Base-by-base conservation (phyloP, 2,888 invertebrate genomes). In the Pseudanteris insignis region DNA sequence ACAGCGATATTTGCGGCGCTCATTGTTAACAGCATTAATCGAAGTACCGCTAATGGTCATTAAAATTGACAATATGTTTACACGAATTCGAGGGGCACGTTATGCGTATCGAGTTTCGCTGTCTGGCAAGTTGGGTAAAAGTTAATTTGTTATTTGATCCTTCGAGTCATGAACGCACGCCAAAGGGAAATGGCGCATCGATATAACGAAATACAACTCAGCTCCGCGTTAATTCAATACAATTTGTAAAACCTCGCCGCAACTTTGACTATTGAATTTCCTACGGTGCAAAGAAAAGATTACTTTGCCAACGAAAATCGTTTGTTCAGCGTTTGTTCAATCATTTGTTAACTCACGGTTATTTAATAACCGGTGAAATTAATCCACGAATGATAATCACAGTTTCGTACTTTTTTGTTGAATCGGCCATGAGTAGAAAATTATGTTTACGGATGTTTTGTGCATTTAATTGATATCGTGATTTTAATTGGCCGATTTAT, bases 141-240 rank as follows among this genome's bases (percentile, higher is more conserved):
- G 58, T 63, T 63, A 59, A 63, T 63, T 63, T 59, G 63, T 63
- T 63, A 63, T 50, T 54, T 38, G 63, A 63, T 63, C 63, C 63
- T 59, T 55, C 54, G 44, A 63, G 58, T 59, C 58, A 41, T 36
- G 54, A 50, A 40, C 50, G 30, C 26, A 21, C 29, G 25, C 29
- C 24, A 40, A 50, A 53, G 53, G 62, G 57, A 58, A 59, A 51
- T 59, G 36, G 44, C 40, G 46, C 58, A 40, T 58, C 58, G 29
- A 24, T 41, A 51, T 36, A 51, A 46, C 36, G 58, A 51, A 59
- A 51, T 54, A 54, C 48, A 41, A 37, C 43, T 47, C 47, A 37
- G n/a, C 43, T 28, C 14, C 25, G 36, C 13, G 36, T 43, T 46
- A 40, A 53, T 47, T 53, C 36, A 51, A 59, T 36, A 46, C 28